Evolutionary conservation across 1,140 invertebrate genomes (phyloP), one percentile per base, ranked within the genome.

Genomic region (Drosophila ercepeae): DNA sequence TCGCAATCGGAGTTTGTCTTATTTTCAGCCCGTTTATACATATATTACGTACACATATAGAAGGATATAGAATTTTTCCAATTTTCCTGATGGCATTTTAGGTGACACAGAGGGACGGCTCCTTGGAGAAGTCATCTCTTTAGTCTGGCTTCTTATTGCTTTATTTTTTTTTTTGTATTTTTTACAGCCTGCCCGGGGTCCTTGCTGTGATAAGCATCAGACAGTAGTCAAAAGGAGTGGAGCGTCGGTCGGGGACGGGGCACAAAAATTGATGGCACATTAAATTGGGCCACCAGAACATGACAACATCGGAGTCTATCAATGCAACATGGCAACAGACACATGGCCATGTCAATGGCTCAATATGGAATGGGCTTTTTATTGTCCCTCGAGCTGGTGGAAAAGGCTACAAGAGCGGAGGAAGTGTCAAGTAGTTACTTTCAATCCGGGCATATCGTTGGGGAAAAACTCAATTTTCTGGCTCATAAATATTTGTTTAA

Each of bases 21-120:
- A 53, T 44, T 45, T 48, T 27, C 60, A 67, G 60, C 36, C 60
- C 65, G 36, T 67, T 67, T 65, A 65, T 67, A 65, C 48, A 51
- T 65, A 44, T 32, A 41, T 39, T 71, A 71, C 64, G 34, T 63
- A 57, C 57, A 68, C 69, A 63, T 74, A 60, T 44, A 68, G 50
- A 6, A n/a, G n/a, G n/a, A n/a, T n/a, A n/a, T 27, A 27, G 48
- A 67, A 53, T 84, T 86, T 81, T 84, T 84, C 76, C 77, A 88
- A 86, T 88, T 86, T 86, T 81, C 49, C 63, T 88, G 82, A 88
- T 86, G 81, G 82, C 76, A 88, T 86, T 86, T 88, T 81, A 88
- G 82, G 82, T 67, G 77, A 77, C 73, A 63, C 55, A 36, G 13
- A 63, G 57, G 32, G 19, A 52, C 13, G 16, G 18, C 25, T 77